Evolutionary conservation across 2,113 vertebrate genomes (phyloP).

Genomic region (Elephas maximus): DNA sequence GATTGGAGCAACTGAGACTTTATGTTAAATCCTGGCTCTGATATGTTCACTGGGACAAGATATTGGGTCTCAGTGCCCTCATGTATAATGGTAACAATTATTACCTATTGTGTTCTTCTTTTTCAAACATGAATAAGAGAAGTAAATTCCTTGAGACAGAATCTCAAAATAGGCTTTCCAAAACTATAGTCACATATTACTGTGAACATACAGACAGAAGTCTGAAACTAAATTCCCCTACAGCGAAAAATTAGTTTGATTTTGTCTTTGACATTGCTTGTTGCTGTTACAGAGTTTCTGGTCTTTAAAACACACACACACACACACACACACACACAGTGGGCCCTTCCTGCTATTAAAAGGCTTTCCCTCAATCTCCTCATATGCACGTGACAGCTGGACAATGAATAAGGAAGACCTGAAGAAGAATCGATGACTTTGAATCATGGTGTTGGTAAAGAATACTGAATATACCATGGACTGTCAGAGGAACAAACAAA

Average conservation of each 20-base stretch:
- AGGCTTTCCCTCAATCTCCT: neutral
- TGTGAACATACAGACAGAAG: neutral
- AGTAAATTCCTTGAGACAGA: neutral
- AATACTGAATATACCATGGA: too few relatives aligned
- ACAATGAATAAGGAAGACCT: too few relatives aligned
- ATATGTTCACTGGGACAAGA: neutral
- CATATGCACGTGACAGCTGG: too few relatives aligned
- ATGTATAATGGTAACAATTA: neutral
- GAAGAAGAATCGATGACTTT: too few relatives aligned
- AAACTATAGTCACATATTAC: neutral
- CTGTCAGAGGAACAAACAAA: too few relatives aligned
- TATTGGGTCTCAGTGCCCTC: neutral
- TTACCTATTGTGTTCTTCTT: neutral
- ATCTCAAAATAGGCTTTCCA: neutral
- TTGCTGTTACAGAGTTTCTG: neutral
- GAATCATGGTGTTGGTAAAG: too few relatives aligned
- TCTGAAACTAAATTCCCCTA: neutral
- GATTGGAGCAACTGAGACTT: neutral
- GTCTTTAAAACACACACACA: neutral
- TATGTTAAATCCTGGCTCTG: neutral
- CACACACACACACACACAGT: too few relatives aligned
- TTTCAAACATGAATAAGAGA: neutral
- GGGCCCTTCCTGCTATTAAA: neutral
- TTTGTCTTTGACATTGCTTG: neutral
- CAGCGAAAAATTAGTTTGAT: neutral